A percentile compares a stretch with the other conserved stretches of the same genome.
Conservation (phyloP, 1,140 invertebrate species). For the Drosophila busckii region DNA sequence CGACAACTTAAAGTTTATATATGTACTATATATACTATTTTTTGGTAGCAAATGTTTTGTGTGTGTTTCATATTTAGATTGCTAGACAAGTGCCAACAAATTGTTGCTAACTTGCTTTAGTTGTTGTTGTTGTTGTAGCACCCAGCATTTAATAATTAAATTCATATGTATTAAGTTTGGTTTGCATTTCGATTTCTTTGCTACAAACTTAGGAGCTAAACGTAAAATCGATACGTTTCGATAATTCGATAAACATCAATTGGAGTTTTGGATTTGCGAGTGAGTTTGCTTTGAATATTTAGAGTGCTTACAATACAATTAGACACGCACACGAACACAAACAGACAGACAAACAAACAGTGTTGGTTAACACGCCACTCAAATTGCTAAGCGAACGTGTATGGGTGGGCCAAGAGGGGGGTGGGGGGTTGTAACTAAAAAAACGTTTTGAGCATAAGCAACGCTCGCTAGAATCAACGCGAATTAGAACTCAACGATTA, state of each 20-base stretch:
- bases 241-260: not conserved
- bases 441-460: not conserved
- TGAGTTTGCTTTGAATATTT: too few relatives aligned
- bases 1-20: slow-evolving; percentile 5
- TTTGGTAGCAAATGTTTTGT: not conserved
- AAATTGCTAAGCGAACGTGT: too few relatives aligned
- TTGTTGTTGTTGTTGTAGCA: slow-evolving; percentile 44
- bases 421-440: too few relatives aligned
- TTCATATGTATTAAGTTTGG: slow-evolving; percentile 55
- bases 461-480: slow-evolving; percentile 55
- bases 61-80: not conserved
- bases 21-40: not conserved
- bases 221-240: slow-evolving; percentile 5
- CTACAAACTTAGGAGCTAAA: too few relatives aligned
- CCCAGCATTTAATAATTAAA: slow-evolving; percentile 56
- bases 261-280: too few relatives aligned
- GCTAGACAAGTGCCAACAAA: too few relatives aligned
- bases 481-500: slow-evolving; percentile 35
- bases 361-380: too few relatives aligned
- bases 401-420: too few relatives aligned
- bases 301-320: too few relatives aligned
- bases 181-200: slow-evolving; percentile 44
- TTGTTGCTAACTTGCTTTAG: too few relatives aligned
- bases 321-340: not conserved
- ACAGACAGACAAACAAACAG: not conserved